Base-by-base conservation (phyloP, 2,888 invertebrate species). In the Synanthedon formicaeformis region DNA sequence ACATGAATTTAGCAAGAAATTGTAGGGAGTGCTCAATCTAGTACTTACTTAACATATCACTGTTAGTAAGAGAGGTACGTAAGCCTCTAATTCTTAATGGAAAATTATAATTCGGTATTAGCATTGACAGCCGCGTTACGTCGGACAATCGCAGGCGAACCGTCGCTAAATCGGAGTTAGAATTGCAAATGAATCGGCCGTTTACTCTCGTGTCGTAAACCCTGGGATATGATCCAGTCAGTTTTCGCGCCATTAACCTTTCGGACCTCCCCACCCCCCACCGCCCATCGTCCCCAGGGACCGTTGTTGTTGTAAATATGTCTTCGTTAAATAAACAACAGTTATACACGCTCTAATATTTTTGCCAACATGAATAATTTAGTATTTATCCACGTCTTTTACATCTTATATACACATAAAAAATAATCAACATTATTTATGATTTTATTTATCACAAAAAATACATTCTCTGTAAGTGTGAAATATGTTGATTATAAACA, bases 171-270 rank as follows among this genome's bases (percentile, higher is more conserved):
- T 74, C 76, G 70, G 71, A 78, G 78, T 85, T 86, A 81, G 87
- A 85, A 86, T 87, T 87, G 87, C 86, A 87, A 86, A 87, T 87
- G 87, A 87, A 86, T 84, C 84, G 83, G 78, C 80, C 81, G 77
- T 85, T 86, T 83, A 78, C 82, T 80, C 72, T 67, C 75, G 77
- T 69, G 78, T 84, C 86, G 85, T 87, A 86, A 87, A 87, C 69
- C 65, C 73, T 66, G 80, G 82, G 81, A 86, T 86, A 86, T 85
- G 86, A 85, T 85, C 83, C 85, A 81, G 87, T 84, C 83, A 84
- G 80, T 87, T 85, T 81, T 86, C 87, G 81, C 86, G 65, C 85
- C 87, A 87, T 87, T 87, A 86, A 87, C 78, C 73, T 67, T 73
- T 80, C 67, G 82, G 85, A 81, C 82, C 69, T 68, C 71, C 74